A percentile compares a stretch with the other conserved stretches of the same genome.
Conservation (phyloP, 2,888 invertebrate species). For the Hypena proboscidalis region DNA sequence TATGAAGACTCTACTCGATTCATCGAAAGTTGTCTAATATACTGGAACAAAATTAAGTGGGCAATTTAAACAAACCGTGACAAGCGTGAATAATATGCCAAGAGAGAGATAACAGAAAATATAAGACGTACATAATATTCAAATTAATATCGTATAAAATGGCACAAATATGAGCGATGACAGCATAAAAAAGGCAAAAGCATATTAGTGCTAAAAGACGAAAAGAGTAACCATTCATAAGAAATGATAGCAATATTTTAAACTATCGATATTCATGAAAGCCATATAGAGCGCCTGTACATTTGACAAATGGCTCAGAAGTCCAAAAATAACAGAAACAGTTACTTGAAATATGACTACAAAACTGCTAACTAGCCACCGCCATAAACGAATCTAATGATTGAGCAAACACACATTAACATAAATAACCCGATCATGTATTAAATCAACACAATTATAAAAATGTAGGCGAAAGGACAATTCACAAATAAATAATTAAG, state of each 20-base stretch:
- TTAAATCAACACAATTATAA: slow-evolving; percentile 33
- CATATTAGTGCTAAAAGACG: slow-evolving; percentile 9
- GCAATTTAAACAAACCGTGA: too few species aligned
- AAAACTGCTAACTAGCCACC: slow-evolving; percentile 54
- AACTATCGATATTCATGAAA: slow-evolving; percentile 26
- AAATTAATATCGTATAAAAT: neutral
- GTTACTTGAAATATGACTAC: slow-evolving; percentile 55
- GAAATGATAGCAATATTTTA: slow-evolving; percentile 26
- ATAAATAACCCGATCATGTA: slow-evolving; percentile 23
- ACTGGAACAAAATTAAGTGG: too few species aligned
- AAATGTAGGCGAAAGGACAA: slow-evolving; percentile 60
- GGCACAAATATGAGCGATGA: neutral
- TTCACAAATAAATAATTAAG: slow-evolving; percentile 71
- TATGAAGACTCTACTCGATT: too few species aligned
- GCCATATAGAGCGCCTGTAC: slow-evolving; percentile 23
- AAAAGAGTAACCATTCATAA: slow-evolving; percentile 15
- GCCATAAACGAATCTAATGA: slow-evolving; percentile 48
- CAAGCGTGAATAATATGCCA: too few species aligned
- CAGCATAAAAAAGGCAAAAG: slow-evolving; percentile 7
- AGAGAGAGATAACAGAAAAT: too few species aligned
- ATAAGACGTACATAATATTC: too few species aligned
- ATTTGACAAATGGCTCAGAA: slow-evolving; percentile 55
- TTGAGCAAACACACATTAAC: slow-evolving; percentile 26
- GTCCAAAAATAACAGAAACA: slow-evolving; percentile 53
- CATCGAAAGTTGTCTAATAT: too few species aligned